phyloP scores from a whole-genome alignment of 2,113 vertebrate species.

The Malaclemys terrapin region DNA sequence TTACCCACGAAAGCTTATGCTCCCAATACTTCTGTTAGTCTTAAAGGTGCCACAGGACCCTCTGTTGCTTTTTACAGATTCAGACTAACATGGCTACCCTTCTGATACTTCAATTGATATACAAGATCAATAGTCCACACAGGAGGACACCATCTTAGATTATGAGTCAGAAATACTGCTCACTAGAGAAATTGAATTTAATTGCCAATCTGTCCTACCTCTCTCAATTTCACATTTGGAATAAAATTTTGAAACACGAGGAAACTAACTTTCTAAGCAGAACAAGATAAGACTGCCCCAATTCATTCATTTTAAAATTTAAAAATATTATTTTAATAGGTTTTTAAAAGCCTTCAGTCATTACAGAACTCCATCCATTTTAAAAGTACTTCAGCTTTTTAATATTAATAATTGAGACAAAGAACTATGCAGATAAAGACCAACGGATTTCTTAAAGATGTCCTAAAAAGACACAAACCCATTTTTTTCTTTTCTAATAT shows the following conservation, averaged over 20 bases:
- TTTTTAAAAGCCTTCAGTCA: neutral
- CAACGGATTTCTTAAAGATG: neutral
- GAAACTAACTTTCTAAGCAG: neutral
- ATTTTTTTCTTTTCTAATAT: neutral
- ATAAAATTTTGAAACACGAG: neutral
- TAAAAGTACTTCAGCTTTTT: neutral
- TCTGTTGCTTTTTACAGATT: too few species aligned
- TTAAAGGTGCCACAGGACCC: too few species aligned
- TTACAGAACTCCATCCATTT: neutral
- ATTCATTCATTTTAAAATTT: neutral
- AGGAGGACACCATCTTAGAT: neutral
- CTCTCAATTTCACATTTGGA: conserved; percentile 7
- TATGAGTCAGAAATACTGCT: neutral
- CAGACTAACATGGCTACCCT: too few species aligned
- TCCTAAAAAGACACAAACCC: neutral
- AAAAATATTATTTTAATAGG: conserved; percentile 1
- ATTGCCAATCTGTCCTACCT: neutral
- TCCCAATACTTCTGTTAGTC: too few species aligned
- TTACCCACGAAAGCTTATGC: too few species aligned
- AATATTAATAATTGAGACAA: neutral
- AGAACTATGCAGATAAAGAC: neutral
- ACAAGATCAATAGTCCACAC: neutral
- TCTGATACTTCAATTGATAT: neutral
- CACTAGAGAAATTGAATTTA: neutral
- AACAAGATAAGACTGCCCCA: conserved; percentile 10